Evolutionary conservation across 2,113 vertebrate genomes (phyloP).

Genomic region (Odontophorus gujanensis): DNA sequence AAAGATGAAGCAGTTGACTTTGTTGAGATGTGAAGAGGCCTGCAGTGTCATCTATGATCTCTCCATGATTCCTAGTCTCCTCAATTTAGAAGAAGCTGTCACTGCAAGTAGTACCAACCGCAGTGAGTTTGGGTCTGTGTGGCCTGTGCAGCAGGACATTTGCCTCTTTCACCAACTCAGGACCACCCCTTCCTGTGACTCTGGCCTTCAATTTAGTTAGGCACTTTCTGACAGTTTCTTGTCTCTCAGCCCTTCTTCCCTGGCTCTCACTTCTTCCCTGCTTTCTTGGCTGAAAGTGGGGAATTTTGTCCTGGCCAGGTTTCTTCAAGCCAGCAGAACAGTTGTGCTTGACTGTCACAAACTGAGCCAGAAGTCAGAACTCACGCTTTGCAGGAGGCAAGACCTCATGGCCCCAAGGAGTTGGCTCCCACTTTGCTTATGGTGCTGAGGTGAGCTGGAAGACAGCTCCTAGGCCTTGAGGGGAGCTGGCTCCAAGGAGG

Average conservation of each 20-base stretch:
- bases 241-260: neutral
- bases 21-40: neutral
- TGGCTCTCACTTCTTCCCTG: accelerated
- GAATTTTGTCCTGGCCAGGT: neutral
- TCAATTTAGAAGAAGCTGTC: neutral
- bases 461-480: neutral
- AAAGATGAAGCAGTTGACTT: neutral
- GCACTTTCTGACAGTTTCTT: neutral
- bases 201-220: neutral
- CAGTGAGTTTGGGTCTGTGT: neutral
- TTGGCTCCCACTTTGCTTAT: neutral
- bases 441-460: neutral
- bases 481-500: neutral
- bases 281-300: neutral
- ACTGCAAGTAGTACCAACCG: neutral
- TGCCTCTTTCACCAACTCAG: neutral
- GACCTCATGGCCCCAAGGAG: neutral
- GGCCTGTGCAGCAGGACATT: neutral
- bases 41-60: neutral
- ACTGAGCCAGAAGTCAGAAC: neutral
- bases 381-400: accelerated
- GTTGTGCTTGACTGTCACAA: neutral
- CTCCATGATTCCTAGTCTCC: neutral
- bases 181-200: neutral
- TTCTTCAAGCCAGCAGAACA: neutral